Evolutionary conservation across 1,140 invertebrate genomes (phyloP), one percentile per base, ranked within the genome.

Genomic region (Temnothorax curvispinosus): DNA sequence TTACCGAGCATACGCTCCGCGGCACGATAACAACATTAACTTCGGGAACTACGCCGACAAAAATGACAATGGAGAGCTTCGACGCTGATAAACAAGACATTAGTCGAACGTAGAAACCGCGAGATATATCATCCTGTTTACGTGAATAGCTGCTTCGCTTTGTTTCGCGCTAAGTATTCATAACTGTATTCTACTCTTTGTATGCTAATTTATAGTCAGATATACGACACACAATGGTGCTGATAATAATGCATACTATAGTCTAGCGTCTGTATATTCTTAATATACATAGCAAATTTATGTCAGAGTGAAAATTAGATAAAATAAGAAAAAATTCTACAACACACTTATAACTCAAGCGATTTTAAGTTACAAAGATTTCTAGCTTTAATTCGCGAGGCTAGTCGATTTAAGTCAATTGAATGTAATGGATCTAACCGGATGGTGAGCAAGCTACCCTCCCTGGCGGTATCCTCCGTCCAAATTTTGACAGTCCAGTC

Each of bases 401-500:
- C 60, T 15, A 11, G 27, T 58, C 50, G 56, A 13, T 38, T 71
- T 71, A 72, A 50, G 69, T 21, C 7, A 7, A 64, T 47, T 41
- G 50, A 72, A 56, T 44, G 32, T 15, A 54, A 32, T 3, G 21
- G 75, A 74, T 67, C 60, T 69, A 67, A 94, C 93, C 86, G 64
- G 21, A 97, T 98, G 97, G 97, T 98, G 90, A 99, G 96, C 72
- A 99, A 98, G 3, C 97, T 96, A 35, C 97, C 97, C 90, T 99
- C 98, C 71, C 96, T 97, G 88, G 97, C 13, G 11, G 0, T 98
- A 93, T 99, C 98, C 7, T 99, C 98, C 8, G 98, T 97, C 98
- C 98, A 99, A 72, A 99, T 97, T 87, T 97, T 96, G 0, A 97
- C 97, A 38, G 97, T 97, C 97, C 98, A 98, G 93, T 98, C 98